Base-by-base conservation (phyloP, 2,113 vertebrate species). In the Hippocampus zosterae region DNA sequence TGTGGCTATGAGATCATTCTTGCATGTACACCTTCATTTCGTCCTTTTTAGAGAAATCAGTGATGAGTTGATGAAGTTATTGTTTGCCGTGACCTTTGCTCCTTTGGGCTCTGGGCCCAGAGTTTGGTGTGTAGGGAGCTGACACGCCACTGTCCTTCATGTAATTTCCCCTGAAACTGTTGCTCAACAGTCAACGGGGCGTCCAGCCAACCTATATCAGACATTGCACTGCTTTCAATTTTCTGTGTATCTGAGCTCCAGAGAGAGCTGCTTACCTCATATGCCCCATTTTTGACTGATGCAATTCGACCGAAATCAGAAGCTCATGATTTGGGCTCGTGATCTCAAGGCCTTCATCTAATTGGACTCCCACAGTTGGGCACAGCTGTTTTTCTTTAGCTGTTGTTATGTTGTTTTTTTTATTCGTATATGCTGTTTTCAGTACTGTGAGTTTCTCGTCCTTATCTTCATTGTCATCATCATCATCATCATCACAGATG, bases 201-300 rank as follows among this genome's bases (percentile, higher is more conserved):
- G 89, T 82, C 86, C 57, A 82, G 94, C 93, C 93, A 95, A 91
- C 84, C 91, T 92, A 92, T 94, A 86, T 91, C 92, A 93, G 90
- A 90, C 88, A 81, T 92, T 94, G 93, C 90, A 90, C 87, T 91
- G 88, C 89, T 92, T 95, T 93, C 92, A 3, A 62, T 69, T 77
- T 48, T 72, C 65, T 52, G 70, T 73, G 67, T 71, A 67, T 50
- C 12, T 73, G 71, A 59, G 70, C 67, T 57, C 67, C 50, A 62
- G 72, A 74, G 46, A 75, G n/a, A 12, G 71, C 13, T 63, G 71
- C 13, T 65, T 77, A 75, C 64, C 57, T 52, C 50, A 27, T 70
- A 69, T 29, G 52, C n/a, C n/a, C 72, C 65, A 62, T 77, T 42
- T 53, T 56, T 2, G 33, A 37, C 68, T 67, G 25, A 65, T 57